These are phyloP conservation scores for Calliphora vomitoria DNA, from an alignment of 2,888 invertebrate species.

Conservation along the genomic window DNA sequence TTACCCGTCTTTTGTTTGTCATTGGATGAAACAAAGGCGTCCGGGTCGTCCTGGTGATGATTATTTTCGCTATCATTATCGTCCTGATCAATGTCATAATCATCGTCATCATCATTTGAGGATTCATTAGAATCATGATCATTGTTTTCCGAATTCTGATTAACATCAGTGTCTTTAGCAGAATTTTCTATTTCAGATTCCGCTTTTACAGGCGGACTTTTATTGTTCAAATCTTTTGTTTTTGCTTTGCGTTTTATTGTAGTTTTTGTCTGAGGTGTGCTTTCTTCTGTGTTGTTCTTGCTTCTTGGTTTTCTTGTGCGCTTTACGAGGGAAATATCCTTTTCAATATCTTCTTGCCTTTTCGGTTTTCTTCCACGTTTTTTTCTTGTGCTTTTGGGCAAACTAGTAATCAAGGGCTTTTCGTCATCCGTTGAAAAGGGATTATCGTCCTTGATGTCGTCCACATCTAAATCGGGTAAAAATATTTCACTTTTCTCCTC, in stretches of 20 bases:
- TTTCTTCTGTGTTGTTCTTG: constrained; percentile 11
- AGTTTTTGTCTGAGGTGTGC: background rate
- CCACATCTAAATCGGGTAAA: constrained; percentile 18
- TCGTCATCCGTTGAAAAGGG: constrained; percentile 61
- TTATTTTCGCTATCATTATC: constrained; percentile 46
- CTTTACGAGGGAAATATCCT: background rate
- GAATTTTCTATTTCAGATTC: constrained; percentile 1
- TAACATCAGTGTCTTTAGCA: background rate
- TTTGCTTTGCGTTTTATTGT: constrained; percentile 14
- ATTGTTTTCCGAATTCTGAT: constrained; percentile 22
- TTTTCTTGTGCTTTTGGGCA: constrained; percentile 38
- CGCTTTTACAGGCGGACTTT: background rate
- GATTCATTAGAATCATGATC: constrained; percentile 28
- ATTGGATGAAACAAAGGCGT: constrained; percentile 60
- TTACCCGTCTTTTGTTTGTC: constrained; percentile 53
- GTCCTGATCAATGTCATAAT: constrained; percentile 28
- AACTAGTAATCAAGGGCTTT: constrained; percentile 53
- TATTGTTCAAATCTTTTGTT: constrained; percentile 18
- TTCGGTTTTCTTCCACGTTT: constrained; percentile 46
- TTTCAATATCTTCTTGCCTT: background rate
- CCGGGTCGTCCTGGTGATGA: constrained; percentile 49
- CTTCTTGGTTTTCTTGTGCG: constrained; percentile 53
- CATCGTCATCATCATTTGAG: constrained; percentile 54
- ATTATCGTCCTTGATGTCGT: constrained; percentile 32
- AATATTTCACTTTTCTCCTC: constrained; percentile 44